Percentiles rank a stretch among this genome's conserved stretches.
Conservation (phyloP, 2,888 invertebrate genomes). For the Drosophila buzzatii region DNA sequence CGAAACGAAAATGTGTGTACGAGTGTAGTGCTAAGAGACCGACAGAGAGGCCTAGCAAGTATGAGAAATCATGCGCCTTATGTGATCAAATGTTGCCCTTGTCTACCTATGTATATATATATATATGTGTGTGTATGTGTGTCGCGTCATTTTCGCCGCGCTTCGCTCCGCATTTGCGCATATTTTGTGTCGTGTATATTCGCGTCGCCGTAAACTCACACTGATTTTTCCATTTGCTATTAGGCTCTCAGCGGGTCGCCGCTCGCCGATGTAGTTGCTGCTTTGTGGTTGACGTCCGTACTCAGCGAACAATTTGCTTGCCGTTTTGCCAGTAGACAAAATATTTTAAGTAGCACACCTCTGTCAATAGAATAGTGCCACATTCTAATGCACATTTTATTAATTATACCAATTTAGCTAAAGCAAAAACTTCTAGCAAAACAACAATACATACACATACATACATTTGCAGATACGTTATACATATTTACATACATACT, state of each 20-base stretch:
- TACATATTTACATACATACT: constrained; percentile 4
- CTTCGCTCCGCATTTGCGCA: constrained; percentile 37
- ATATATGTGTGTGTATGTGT: constrained; percentile 10
- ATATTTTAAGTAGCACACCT: constrained; percentile 32
- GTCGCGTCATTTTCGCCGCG: constrained; percentile 55
- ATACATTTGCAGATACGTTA: constrained; percentile 12
- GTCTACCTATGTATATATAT: constrained; percentile 12
- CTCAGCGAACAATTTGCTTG: constrained; percentile 35
- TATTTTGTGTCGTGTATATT: constrained; percentile 49
- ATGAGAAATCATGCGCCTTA: constrained; percentile 28
- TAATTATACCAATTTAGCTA: constrained; percentile 42
- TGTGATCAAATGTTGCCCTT: constrained; percentile 49
- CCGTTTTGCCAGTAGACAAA: constrained; percentile 39
- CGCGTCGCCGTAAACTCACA: constrained; percentile 52
- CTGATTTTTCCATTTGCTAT: constrained; percentile 48
- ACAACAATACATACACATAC: constrained; percentile 12
- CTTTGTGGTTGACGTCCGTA: constrained; percentile 32
- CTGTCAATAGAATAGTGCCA: constrained; percentile 34
- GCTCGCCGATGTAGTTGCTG: constrained; percentile 34
- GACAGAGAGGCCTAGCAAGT: constrained; percentile 7
- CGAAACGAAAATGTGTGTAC: constrained; percentile 53
- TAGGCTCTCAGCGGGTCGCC: constrained; percentile 43
- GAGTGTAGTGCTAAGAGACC: constrained; percentile 49
- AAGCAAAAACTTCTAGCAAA: constrained; percentile 36
- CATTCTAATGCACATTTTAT: constrained; percentile 33